phyloP scores from a whole-genome alignment of 2,797 vertebrate genomes.

The Sebastes steindachneri region DNA sequence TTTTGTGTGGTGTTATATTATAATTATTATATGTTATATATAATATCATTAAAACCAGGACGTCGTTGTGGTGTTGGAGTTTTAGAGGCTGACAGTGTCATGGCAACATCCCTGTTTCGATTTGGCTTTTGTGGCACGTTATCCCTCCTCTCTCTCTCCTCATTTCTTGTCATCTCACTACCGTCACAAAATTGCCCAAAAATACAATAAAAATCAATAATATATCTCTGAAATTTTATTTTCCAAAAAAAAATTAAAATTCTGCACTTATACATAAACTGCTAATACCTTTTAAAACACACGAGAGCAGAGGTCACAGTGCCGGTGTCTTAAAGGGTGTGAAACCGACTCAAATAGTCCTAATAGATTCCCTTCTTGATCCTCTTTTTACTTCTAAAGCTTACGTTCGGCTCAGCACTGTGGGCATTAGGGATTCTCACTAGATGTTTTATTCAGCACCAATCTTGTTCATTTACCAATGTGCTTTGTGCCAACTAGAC shows the following conservation, averaged over 20 bases:
- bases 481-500: slow-evolving; percentile 55
- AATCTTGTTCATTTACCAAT: slow-evolving; percentile 65
- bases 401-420: slow-evolving; percentile 41
- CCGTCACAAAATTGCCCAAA: not conserved
- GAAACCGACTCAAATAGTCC: slow-evolving; percentile 38
- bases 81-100: not conserved
- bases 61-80: not conserved
- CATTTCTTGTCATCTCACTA: not conserved
- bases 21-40: not conserved
- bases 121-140: not conserved
- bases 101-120: not conserved
- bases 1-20: not conserved
- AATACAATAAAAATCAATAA: not conserved
- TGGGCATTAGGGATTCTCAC: slow-evolving; percentile 36
- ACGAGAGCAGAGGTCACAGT: slow-evolving; percentile 34
- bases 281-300: not conserved
- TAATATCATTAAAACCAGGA: not conserved
- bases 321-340: slow-evolving; percentile 20
- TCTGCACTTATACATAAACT: not conserved
- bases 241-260: too few species aligned
- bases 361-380: slow-evolving; percentile 52
- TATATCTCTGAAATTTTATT: not conserved
- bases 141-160: not conserved
- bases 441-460: slow-evolving; percentile 67
- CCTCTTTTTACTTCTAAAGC: slow-evolving; percentile 40